Percentiles rank a stretch among this genome's conserved stretches.
phyloP scores from a whole-genome alignment of 1,140 invertebrate genomes.

The Trichomalopsis sarcophagae region DNA sequence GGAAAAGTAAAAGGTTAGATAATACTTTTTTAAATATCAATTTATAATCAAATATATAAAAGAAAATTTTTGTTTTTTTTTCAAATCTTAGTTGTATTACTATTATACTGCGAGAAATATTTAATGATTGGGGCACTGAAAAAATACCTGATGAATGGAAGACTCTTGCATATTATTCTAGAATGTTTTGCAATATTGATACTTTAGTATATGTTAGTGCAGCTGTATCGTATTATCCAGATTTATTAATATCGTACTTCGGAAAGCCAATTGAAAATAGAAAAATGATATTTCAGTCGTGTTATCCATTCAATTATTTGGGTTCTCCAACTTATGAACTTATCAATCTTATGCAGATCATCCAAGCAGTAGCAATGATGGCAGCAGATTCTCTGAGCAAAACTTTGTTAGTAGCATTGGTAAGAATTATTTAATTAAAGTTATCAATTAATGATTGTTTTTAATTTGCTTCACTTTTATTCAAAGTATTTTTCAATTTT shows the following conservation, averaged over 20 bases:
- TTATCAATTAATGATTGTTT: not conserved
- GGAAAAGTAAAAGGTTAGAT: slow-evolving; percentile 14
- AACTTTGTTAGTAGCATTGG: slow-evolving; percentile 27
- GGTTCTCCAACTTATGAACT: slow-evolving; percentile 26
- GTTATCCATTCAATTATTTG: slow-evolving; percentile 33
- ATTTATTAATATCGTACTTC: not conserved
- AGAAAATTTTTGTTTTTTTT: not conserved
- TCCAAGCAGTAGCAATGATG: not conserved
- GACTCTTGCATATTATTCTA: not conserved
- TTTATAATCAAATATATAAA: not conserved
- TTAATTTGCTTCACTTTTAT: not conserved
- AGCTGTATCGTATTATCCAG: not conserved
- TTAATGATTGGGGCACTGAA: not conserved
- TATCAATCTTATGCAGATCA: not conserved
- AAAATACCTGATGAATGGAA: slow-evolving; percentile 10
- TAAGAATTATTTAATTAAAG: slow-evolving; percentile 14
- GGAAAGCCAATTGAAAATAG: not conserved
- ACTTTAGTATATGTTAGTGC: not conserved
- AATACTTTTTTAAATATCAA: not conserved
- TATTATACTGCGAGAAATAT: not conserved
- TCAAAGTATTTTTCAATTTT: not conserved
- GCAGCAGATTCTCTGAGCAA: not conserved
- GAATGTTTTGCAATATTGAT: slow-evolving; percentile 16
- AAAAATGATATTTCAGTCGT: not conserved
- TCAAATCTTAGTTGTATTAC: not conserved